Base-by-base conservation (phyloP, 2,888 invertebrate species). In the Elmis aenea region DNA sequence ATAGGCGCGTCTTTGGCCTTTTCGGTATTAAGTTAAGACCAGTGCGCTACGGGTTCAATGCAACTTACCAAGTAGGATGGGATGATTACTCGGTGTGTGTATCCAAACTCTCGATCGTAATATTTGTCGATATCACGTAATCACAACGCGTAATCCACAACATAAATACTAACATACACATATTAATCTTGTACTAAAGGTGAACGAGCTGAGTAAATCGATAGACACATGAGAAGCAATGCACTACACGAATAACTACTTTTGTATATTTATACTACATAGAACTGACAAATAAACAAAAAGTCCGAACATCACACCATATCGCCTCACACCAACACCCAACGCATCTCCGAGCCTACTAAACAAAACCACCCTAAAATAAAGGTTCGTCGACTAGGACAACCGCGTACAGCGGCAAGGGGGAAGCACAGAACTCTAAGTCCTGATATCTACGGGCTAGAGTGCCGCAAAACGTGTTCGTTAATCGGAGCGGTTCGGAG, bases 391-490 rank as follows among this genome's bases (percentile, higher is more conserved):
- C 33, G 42, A 42, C 30, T 34, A 45, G 40, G 41, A 26, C 33
- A 41, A 25, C 16, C 38, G 15, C 36, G 42, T 36, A 25, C 44
- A 23, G 38, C 32, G 31, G 41, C 21, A 38, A 42, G 31, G 28
- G 26, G 32, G 21, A 11, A 30, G 37, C 38, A 38, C 40, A 30
- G 34, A 26, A 39, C 39, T 38, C 36, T 27, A 42, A 21, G 30
- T 15, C 23, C 26, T 37, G 22, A 12, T 38, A 28, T 18, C 25
- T 40, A 41, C 25, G 13, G 71, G 68, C 69, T 67, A 71, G 69
- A 68, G 42, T 55, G 53, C 69, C 70, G 69, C 69, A 70, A 69
- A 68, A 59, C 38, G 50, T 45, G 53, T 53, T 60, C 64, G 70
- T 67, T 68, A 70, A 63, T 66, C 65, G 67, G 64, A 62, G 64